phyloP scores from a whole-genome alignment of 2,797 vertebrate species.

The Geotria australis region DNA sequence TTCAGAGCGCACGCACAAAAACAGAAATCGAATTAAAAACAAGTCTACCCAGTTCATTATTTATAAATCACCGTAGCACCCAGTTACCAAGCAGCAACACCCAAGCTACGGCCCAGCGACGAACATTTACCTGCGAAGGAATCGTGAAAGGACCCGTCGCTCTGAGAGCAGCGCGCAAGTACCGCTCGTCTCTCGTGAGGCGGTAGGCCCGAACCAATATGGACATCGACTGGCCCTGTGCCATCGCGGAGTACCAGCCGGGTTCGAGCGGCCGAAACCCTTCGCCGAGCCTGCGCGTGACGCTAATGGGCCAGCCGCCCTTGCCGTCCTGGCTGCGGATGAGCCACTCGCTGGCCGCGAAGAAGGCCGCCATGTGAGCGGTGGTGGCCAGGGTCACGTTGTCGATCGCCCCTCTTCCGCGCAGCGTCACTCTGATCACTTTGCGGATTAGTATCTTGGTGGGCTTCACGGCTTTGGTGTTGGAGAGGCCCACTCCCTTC shows the following conservation, averaged over 20 bases:
- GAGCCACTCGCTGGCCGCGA: slow-evolving; percentile 70
- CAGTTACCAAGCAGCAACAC: no score
- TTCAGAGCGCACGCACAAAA: no score
- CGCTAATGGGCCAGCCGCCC: slow-evolving; percentile 91
- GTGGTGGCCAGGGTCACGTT: slow-evolving; percentile 73
- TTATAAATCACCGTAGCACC: no score
- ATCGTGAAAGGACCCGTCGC: slow-evolving; percentile 59
- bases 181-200: slow-evolving; percentile 48
- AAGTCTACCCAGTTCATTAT: no score
- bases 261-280: slow-evolving; percentile 69
- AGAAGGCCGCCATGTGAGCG: slow-evolving; percentile 75
- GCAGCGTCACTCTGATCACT: slow-evolving; percentile 33
- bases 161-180: slow-evolving; percentile 44
- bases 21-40: no score
- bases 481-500: slow-evolving; percentile 78
- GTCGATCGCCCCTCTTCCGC: slow-evolving; percentile 46
- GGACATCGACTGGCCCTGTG: slow-evolving; percentile 89
- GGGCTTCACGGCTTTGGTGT: slow-evolving; percentile 79
- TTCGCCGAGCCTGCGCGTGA: slow-evolving; percentile 75
- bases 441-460: slow-evolving; percentile 74
- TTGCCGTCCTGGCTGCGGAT: slow-evolving; percentile 74
- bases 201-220: slow-evolving; percentile 68
- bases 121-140: slow-evolving; percentile 32
- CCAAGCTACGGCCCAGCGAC: no score
- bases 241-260: slow-evolving; percentile 98